Base-by-base conservation (phyloP, 2,888 invertebrate genomes). In the Ptychoptera contaminata region DNA sequence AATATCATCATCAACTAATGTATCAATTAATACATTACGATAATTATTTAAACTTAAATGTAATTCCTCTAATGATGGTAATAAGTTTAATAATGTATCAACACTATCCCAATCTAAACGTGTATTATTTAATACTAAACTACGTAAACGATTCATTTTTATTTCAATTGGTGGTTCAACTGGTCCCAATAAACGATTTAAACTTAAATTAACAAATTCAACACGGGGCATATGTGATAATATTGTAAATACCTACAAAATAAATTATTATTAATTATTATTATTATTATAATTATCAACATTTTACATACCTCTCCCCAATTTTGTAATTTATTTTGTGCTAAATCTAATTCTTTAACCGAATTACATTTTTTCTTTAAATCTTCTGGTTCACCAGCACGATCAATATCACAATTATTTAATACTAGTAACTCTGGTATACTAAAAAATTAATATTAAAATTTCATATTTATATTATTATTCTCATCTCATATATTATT, bases 1-100 rank as follows among this genome's bases (percentile, higher is more conserved):
- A 39, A 41, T 36, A 43, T 51, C 52, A 39, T 55, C 58, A 40
- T 59, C 56, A 47, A 57, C 54, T 35, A 61, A 54, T 16, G 66
- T 63, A 50, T 75, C 75, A 38, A 88, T 68, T 46, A 82, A 74
- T 35, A 90, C 82, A 52, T 77, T 74, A 23, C 75, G 74, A 63
- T 87, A 91, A 60, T 87, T 82, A 65, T 94, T 96, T 48, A 92
- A 72, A 58, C 93, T 92, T 55, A 94, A 68, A 67, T 94, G 93
- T 51, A 96, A 70, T 67, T 94, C 94, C 69, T 90, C 84, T 37
- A 94, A 70, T 59, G 79, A 78, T 46, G 82, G 83, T 49, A 86
- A 70, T 57, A 80, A 74, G 56, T 78, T 76, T 44, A 92, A 71
- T 49, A 93, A 68, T 40, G 77, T 73, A 54, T 80, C 77, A 37